Conservation (phyloP, 2,797 vertebrate genomes). For the Chanos chanos region DNA sequence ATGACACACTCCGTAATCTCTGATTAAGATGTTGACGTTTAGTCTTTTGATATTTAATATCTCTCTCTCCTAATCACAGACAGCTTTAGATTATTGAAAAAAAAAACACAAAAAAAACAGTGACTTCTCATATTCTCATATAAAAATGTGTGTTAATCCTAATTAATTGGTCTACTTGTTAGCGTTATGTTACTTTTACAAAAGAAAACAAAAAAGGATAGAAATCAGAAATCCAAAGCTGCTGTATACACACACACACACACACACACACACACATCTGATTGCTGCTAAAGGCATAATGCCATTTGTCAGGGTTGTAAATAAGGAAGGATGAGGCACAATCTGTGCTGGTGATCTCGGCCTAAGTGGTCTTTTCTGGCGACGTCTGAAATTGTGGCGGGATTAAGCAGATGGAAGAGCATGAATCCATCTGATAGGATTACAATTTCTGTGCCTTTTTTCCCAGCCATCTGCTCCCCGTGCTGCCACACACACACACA, state of each 20-base stretch:
- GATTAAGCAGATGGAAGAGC: slow-evolving; percentile 97
- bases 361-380: slow-evolving; percentile 74
- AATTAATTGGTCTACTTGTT: slow-evolving; percentile 27
- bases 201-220: no score
- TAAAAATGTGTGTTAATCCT: slow-evolving; percentile 40
- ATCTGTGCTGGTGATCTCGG: slow-evolving; percentile 80
- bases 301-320: slow-evolving; percentile 66
- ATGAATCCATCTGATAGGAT: slow-evolving; percentile 98
- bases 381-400: slow-evolving; percentile 77
- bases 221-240: slow-evolving; percentile 11
- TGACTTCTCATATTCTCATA: slow-evolving; percentile 26
- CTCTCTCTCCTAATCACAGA: slow-evolving; percentile 8
- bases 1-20: slow-evolving; percentile 16
- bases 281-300: slow-evolving; percentile 53
- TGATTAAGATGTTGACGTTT: slow-evolving; percentile 13
- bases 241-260: slow-evolving; percentile 8
- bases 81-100: slow-evolving; percentile 30
- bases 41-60: slow-evolving; percentile 9
- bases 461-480: slow-evolving; percentile 86
- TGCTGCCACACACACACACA: slow-evolving; percentile 55
- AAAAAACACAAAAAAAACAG: slow-evolving; percentile 26
- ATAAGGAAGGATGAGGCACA: slow-evolving; percentile 74
- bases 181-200: no score
- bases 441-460: slow-evolving; percentile 85
- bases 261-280: background rate